Conservation (phyloP, 2,888 invertebrate genomes). For the Phalangium opilio region DNA sequence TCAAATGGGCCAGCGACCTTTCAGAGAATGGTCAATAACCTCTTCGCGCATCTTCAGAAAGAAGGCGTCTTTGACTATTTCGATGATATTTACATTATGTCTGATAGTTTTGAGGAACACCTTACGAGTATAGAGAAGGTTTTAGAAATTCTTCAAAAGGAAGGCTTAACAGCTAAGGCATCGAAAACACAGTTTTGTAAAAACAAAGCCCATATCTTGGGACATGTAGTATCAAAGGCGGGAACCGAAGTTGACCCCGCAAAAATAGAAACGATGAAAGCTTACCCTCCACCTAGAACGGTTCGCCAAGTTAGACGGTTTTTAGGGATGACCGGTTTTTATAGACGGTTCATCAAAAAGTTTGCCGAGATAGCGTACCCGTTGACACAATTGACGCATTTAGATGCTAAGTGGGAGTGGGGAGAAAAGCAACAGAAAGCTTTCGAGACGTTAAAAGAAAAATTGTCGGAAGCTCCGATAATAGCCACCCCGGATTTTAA, state of each 20-base stretch:
- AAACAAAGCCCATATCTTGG: constrained; percentile 8
- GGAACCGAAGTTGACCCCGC: constrained; percentile 4
- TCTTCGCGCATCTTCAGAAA: constrained; percentile 16
- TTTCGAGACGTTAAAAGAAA: constrained; percentile 8
- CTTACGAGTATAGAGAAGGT: constrained; percentile 9
- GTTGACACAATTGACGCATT: constrained; percentile 6
- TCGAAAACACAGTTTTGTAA: constrained; percentile 18
- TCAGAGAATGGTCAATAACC: constrained; percentile 21
- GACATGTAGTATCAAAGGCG: constrained; percentile 6
- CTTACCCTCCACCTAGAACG: constrained; percentile 12
- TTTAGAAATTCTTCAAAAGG: constrained; percentile 14
- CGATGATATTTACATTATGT: constrained; percentile 20
- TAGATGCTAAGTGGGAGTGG: constrained; percentile 8
- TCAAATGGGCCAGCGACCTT: constrained; percentile 21
- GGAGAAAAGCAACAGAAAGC: background rate
- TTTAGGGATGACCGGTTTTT: constrained; percentile 1
- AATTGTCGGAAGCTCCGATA: constrained; percentile 12
- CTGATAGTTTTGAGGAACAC: constrained; percentile 17
- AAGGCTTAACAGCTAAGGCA: constrained; percentile 17
- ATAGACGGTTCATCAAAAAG: no score
- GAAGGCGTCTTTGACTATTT: constrained; percentile 18
- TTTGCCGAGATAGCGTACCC: no score
- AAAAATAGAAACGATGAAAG: background rate
- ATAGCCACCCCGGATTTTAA: no score
- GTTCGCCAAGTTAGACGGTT: no score